Evolutionary conservation across 1,140 invertebrate species (phyloP), one percentile per base, ranked within the genome.

Genomic region (Euwallacea similis): DNA sequence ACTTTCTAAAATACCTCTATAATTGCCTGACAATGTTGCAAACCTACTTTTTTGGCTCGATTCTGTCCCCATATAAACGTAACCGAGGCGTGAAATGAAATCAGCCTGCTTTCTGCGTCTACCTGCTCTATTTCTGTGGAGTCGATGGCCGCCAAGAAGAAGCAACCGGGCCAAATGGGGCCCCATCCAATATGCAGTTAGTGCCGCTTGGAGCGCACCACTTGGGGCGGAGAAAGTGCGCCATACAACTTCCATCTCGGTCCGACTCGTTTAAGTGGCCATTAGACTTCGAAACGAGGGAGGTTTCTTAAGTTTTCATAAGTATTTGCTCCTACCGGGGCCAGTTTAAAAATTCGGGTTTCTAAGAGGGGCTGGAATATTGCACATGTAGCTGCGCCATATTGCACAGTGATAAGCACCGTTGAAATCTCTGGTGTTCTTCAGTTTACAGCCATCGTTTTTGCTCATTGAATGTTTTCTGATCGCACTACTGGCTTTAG

Each of bases 141-240:
- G 69, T 71, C 50, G 64, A 72, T 75, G 76, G 74, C 73, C 74
- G 75, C 73, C 61, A 76, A 67, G 21, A 33, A 33, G 64, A 76
- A 69, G 58, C 21, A 71, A 73, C 69, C 73, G 63, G 66, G 69
- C 74, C 76, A 73, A 77, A 78, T 78, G 71, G 73, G 59, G 66
- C 64, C 70, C 65, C 74, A 70, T 78, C 76, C 77, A 76, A 78
- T 77, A 76, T 77, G 70, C 74, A 75, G 72, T 73, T 76, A 70
- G 73, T 74, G 71, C 72, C 66, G 73, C 67, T 65, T 66, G 69
- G 69, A 67, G 72, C 55, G 46, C 62, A 65, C 21, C 44, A 59
- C 8, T 59, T 44, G 42, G 69, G 69, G 69, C 69, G 69, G 69
- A 71, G 69, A 71, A 71, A 71, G 69, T 55, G 43, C 69, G 55